A percentile compares a stretch with the other conserved stretches of the same genome.
Evolutionary conservation across 2,797 vertebrate genomes (phyloP).

Genomic region (Erithacus rubecula): DNA sequence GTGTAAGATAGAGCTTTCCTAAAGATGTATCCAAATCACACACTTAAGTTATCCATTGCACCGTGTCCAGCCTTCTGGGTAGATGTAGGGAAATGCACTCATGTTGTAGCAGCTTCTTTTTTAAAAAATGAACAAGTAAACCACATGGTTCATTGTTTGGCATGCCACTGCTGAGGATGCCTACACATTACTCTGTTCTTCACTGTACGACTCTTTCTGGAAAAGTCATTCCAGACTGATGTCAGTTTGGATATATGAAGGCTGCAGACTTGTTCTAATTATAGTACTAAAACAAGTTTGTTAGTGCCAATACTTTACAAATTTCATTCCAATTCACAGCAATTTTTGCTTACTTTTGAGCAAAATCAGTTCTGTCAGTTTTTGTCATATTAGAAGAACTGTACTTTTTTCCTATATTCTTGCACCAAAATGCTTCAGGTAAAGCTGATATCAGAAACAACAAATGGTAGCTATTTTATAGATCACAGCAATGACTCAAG

Average conservation of each 20-base stretch:
- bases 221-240: constrained; percentile 27
- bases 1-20: neutral
- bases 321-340: constrained; percentile 2
- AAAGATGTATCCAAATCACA: neutral
- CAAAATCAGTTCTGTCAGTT: neutral
- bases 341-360: constrained; percentile 3
- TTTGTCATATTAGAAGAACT: neutral
- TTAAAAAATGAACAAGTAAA: neutral
- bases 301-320: constrained; percentile 26
- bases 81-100: neutral
- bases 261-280: constrained; percentile 23
- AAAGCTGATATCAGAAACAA: neutral
- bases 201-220: neutral
- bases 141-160: neutral
- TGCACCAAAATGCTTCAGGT: neutral
- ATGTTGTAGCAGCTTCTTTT: neutral
- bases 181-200: neutral
- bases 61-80: neutral
- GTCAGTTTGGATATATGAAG: constrained; percentile 24
- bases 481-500: neutral
- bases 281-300: constrained; percentile 14
- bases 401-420: neutral
- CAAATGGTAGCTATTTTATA: neutral
- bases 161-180: neutral
- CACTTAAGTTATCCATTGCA: neutral